Base-by-base conservation (phyloP, 1,140 invertebrate species). In the Drosophila nikananu region DNA sequence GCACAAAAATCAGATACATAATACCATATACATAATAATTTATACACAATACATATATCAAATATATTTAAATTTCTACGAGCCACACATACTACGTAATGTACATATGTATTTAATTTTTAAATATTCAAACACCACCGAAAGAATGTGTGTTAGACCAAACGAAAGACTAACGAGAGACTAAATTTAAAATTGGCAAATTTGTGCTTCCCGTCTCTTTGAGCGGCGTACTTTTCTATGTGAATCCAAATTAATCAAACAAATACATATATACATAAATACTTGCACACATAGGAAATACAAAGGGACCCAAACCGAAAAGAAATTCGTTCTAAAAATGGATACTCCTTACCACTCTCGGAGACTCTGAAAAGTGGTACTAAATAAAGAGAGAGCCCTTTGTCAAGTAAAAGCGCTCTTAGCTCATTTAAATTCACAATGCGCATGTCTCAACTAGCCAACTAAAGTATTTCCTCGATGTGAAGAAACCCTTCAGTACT, bases 251-350 rank as follows among this genome's bases (percentile, higher is more conserved):
- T 44, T 55, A 64, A 49, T 61, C 42, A 74, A 39, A 51, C 44
- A 60, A 48, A 64, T 41, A 49, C 44, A 48, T 62, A 44, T 39
- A 57, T 58, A 25, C 10, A 21, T 23, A 25, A 3, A 21, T 23
- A 49, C 15, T 3, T 48, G 25, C 46, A n/a, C 15, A n/a, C 23
- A 49, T 17, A 27, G 41, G 19, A 35, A 7, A 32, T 19, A 39
- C 37, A 42, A 44, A 65, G 52, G 48, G 30, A 23, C 54, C 44
- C 55, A 77, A 39, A 39, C 35, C 41, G 55, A 73, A 64, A 55
- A 27, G 19, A 35, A 57, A 87, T 54, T 39, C 52, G 61, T 78
- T 75, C 77, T 80, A 89, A 75, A 87, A 87, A 83, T 83, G 73
- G 68, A 89, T 68, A 78, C 68, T 78, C 37, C 61, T 35, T 37